These are phyloP conservation scores for Elephas maximus DNA, from an alignment of 2,113 vertebrate species.

Conservation along the genomic window DNA sequence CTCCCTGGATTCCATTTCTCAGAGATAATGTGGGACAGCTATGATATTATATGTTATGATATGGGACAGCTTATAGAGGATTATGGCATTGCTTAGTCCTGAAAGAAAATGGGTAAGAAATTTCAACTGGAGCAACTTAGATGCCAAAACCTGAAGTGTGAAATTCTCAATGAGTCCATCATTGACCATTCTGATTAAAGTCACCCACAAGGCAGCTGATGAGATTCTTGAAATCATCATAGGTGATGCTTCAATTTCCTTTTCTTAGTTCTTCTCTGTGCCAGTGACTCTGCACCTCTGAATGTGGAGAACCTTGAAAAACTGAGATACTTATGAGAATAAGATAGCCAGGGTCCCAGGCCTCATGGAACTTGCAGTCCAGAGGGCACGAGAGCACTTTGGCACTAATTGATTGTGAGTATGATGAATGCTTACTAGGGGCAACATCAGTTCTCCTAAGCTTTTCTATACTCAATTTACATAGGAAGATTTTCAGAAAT, in stretches of 20 bases:
- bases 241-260: background rate
- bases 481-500: background rate
- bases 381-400: background rate
- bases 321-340: background rate
- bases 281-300: background rate
- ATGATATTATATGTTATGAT: no score
- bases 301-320: background rate
- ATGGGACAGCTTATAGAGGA: background rate
- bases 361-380: background rate
- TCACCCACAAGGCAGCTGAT: background rate
- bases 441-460: background rate
- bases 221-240: background rate
- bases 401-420: background rate
- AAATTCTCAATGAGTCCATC: background rate
- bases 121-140: background rate
- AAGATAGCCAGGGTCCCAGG: background rate
- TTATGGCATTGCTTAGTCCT: constrained; percentile 18
- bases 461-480: background rate
- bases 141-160: background rate
- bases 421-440: background rate
- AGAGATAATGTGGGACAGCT: no score
- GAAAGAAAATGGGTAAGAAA: background rate
- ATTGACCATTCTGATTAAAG: background rate
- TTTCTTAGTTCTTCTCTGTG: background rate
- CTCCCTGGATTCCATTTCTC: no score